These are phyloP conservation scores for Morus bassanus DNA, from an alignment of 2,797 vertebrate genomes.

Conservation along the genomic window DNA sequence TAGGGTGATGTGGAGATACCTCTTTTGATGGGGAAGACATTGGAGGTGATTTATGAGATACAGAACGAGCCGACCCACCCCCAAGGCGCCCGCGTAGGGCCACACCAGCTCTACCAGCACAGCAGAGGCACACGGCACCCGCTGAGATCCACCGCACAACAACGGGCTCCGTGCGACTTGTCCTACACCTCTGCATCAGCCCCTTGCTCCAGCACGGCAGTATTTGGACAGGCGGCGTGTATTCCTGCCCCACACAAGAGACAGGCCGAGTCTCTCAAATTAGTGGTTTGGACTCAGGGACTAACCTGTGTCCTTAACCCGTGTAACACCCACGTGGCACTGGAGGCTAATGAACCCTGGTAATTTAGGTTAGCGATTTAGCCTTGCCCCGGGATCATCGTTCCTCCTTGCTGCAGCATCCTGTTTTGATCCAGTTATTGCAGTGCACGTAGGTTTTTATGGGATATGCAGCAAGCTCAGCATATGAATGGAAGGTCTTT, in stretches of 20 bases:
- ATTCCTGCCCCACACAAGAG: neutral
- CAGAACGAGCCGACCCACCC: no score
- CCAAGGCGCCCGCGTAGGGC: fast-evolving
- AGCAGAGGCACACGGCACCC: fast-evolving
- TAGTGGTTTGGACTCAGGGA: neutral
- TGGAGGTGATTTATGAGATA: neutral
- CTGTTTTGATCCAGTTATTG: neutral
- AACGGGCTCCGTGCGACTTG: fast-evolving
- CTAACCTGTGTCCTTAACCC: neutral
- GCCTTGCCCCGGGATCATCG: neutral
- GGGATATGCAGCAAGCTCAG: neutral
- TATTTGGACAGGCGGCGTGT: fast-evolving
- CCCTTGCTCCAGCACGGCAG: no score
- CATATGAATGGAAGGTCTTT: neutral
- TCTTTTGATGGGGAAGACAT: fast-evolving
- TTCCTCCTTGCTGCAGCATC: neutral
- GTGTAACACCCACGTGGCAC: neutral
- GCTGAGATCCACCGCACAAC: fast-evolving
- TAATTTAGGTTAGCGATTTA: neutral
- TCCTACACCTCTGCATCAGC: neutral
- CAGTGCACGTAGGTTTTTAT: fast-evolving
- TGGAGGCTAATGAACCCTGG: neutral
- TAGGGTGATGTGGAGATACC: fast-evolving
- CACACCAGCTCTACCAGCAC: fast-evolving
- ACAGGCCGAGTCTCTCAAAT: neutral